phyloP scores from a whole-genome alignment of 2,888 invertebrate species.

The Pediacus dermestoides region DNA sequence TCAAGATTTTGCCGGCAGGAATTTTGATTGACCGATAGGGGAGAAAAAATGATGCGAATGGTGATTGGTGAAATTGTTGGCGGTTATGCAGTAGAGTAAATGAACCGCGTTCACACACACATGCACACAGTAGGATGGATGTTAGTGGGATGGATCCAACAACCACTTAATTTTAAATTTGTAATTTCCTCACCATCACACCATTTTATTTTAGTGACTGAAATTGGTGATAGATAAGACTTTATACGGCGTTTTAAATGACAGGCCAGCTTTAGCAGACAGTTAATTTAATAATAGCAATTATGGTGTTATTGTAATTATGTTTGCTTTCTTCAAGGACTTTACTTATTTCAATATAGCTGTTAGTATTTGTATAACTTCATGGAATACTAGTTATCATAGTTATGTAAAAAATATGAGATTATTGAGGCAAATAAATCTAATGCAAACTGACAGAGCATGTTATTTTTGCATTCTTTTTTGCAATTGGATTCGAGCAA shows the following conservation, averaged over 20 bases:
- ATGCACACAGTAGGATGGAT: conserved; percentile 5
- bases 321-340: conserved; percentile 19
- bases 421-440: conserved; percentile 17
- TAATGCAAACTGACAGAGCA: conserved; percentile 8
- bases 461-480: conserved; percentile 8
- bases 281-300: conserved; percentile 13
- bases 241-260: neutral
- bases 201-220: neutral
- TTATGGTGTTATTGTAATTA: conserved; percentile 11
- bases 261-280: conserved; percentile 1
- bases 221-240: conserved; percentile 1
- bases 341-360: conserved; percentile 17
- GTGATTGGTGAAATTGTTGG: conserved; percentile 9
- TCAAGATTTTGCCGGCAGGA: too few species aligned
- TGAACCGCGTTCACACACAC: too few species aligned
- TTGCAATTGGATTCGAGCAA: too few species aligned
- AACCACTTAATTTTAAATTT: conserved; percentile 26
- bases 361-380: conserved; percentile 21
- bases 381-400: conserved; percentile 20
- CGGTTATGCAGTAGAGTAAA: too few species aligned
- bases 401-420: conserved; percentile 17
- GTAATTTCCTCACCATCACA: conserved; percentile 22
- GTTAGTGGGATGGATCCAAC: conserved; percentile 1
- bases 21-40: too few species aligned
- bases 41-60: conserved; percentile 8